Evolutionary conservation across 2,797 vertebrate species (phyloP).

Genomic region (Alfaro cultratus): DNA sequence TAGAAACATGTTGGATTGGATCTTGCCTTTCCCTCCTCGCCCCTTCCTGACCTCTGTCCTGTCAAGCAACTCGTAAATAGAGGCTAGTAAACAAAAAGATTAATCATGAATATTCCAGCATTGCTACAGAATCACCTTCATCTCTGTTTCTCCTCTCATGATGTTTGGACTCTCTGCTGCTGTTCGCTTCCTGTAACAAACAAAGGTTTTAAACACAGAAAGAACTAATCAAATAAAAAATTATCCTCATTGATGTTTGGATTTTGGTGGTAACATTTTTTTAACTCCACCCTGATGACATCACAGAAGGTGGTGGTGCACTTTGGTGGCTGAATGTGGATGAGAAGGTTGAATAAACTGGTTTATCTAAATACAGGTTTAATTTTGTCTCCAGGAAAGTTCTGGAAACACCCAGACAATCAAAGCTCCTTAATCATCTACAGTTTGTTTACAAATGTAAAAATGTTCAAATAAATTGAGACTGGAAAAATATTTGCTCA

Average conservation of each 20-base stretch:
- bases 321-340: background rate
- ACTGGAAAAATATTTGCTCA: background rate
- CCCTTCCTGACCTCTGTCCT: no score
- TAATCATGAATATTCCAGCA: no score
- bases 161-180: background rate
- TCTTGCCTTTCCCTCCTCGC: no score
- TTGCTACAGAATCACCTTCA: constrained; percentile 17
- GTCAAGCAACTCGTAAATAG: no score
- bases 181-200: constrained; percentile 6
- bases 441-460: background rate
- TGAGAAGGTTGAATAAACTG: background rate
- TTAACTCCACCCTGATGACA: background rate
- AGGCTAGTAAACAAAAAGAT: no score
- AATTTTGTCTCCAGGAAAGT: background rate
- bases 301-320: background rate
- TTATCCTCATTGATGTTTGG: background rate
- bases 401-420: background rate
- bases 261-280: background rate
- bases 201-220: background rate
- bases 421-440: background rate
- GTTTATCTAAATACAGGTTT: background rate
- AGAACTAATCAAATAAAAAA: background rate
- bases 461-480: background rate
- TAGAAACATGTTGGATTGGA: no score
- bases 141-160: background rate